Evolutionary conservation across 1,140 invertebrate species (phyloP).

Genomic region (Megalonaias nervosa): DNA sequence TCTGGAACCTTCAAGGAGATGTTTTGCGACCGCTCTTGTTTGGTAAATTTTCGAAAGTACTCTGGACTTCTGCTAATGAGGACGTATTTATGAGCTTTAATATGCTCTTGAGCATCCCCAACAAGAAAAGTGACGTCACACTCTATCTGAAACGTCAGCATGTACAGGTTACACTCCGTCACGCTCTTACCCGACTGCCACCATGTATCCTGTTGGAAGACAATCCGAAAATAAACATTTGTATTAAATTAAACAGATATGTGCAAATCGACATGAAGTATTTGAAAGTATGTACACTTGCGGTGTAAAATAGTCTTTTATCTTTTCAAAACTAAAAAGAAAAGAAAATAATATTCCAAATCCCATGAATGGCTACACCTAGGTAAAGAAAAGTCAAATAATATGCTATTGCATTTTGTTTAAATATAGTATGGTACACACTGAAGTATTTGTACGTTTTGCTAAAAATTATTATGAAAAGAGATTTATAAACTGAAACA

Average conservation of each 20-base stretch:
- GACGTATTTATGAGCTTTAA: constrained; percentile 86
- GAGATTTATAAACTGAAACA: no score
- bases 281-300: background rate
- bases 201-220: constrained; percentile 14
- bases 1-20: constrained; percentile 83
- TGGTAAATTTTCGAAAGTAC: constrained; percentile 89
- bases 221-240: background rate
- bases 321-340: background rate
- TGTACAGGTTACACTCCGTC: constrained; percentile 29
- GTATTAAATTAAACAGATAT: background rate
- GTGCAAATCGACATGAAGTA: background rate
- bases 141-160: constrained; percentile 44
- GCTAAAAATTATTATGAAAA: no score
- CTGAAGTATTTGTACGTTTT: no score
- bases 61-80: constrained; percentile 85
- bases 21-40: constrained; percentile 76
- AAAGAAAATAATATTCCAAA: no score
- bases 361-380: no score
- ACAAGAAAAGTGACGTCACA: constrained; percentile 48
- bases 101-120: constrained; percentile 71
- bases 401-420: no score
- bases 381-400: no score
- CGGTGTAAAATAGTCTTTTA: background rate
- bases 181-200: constrained; percentile 39
- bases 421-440: no score